These are phyloP conservation scores for Bovichtus diacanthus DNA, from an alignment of 2,797 vertebrate genomes.

Conservation along the genomic window DNA sequence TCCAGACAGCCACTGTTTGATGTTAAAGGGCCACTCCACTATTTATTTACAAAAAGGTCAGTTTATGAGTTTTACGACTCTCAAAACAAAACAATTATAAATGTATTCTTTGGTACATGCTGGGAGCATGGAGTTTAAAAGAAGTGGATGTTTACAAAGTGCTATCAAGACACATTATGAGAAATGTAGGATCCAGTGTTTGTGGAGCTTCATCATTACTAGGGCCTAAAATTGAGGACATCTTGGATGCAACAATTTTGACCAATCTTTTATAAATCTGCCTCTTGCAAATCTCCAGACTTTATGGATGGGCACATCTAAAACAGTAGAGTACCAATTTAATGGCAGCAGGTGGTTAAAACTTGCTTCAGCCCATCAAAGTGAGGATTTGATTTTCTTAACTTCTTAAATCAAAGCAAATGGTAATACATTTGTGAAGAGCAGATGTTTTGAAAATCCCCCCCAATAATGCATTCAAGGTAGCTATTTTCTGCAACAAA, in stretches of 20 bases:
- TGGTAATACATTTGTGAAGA: background rate
- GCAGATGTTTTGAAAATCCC: background rate
- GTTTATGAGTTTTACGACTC: background rate
- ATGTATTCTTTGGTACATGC: background rate
- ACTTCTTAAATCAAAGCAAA: background rate
- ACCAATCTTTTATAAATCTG: background rate
- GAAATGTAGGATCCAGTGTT: background rate
- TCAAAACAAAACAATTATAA: background rate
- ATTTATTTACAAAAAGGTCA: background rate
- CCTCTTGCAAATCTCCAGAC: background rate
- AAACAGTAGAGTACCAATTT: background rate
- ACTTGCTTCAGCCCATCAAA: background rate
- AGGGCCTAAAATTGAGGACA: background rate
- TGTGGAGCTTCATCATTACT: background rate
- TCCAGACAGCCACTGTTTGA: background rate
- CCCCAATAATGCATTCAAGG: background rate
- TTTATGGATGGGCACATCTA: background rate
- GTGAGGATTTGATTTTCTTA: background rate
- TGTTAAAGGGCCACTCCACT: background rate
- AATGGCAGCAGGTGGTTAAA: background rate
- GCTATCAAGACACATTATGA: background rate
- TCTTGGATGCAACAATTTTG: background rate
- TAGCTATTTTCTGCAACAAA: background rate
- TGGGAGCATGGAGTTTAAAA: background rate
- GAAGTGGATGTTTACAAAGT: background rate